Conservation (phyloP, 2,888 invertebrate species). For the Empis livida region DNA sequence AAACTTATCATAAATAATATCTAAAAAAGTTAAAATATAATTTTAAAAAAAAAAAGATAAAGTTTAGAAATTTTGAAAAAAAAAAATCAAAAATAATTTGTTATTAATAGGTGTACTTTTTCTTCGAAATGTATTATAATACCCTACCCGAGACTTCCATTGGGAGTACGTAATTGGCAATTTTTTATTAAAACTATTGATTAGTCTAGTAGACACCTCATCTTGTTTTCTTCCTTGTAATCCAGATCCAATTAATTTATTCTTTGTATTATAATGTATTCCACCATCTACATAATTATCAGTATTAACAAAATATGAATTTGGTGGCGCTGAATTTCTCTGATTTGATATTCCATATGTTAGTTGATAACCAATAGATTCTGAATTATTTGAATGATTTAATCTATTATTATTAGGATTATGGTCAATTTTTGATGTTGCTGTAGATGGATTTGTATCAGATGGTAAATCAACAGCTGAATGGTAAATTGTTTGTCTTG, state of each 20-base stretch:
- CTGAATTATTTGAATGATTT: slow-evolving; percentile 17
- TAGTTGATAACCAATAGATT: slow-evolving; percentile 14
- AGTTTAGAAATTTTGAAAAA: too few species aligned
- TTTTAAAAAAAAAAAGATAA: slow-evolving; percentile 8
- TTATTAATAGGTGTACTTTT: slow-evolving; percentile 6
- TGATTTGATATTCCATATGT: slow-evolving; percentile 26
- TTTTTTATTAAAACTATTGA: slow-evolving; percentile 36
- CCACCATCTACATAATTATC: slow-evolving; percentile 15
- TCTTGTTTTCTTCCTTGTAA: slow-evolving; percentile 19
- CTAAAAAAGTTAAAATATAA: neutral
- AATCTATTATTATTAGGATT: slow-evolving; percentile 20
- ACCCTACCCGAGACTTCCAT: slow-evolving; percentile 47
- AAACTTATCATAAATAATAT: too few species aligned
- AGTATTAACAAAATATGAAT: neutral
- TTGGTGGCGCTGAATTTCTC: slow-evolving; percentile 19
- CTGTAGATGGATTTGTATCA: slow-evolving; percentile 19
- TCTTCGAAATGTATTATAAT: slow-evolving; percentile 15
- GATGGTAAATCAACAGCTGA: slow-evolving; percentile 41
- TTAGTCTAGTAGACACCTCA: slow-evolving; percentile 42
- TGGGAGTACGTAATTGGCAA: slow-evolving; percentile 45
- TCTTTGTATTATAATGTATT: slow-evolving; percentile 14
- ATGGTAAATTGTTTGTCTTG: slow-evolving; percentile 46
- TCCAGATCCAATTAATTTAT: slow-evolving; percentile 16
- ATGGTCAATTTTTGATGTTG: slow-evolving; percentile 2
- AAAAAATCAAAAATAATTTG: neutral